phyloP scores from a whole-genome alignment of 2,888 invertebrate species.

The Buathra laborator region DNA sequence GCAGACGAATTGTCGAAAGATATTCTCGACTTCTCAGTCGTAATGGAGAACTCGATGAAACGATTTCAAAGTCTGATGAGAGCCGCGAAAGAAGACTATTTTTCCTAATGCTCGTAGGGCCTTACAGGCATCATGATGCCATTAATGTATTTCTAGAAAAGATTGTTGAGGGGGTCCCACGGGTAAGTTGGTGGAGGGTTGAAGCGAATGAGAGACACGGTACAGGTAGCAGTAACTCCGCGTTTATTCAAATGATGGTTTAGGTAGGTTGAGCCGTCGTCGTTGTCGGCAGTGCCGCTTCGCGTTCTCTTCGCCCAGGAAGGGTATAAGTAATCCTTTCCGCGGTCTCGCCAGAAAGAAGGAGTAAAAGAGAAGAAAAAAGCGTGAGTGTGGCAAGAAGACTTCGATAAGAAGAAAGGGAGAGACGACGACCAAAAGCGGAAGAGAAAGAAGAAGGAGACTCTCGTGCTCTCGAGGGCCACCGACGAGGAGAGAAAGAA shows the following conservation, averaged over 20 bases:
- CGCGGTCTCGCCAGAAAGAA: conserved; percentile 49
- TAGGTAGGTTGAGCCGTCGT: conserved; percentile 78
- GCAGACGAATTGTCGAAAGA: neutral
- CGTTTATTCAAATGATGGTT: conserved; percentile 84
- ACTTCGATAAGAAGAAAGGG: conserved; percentile 68
- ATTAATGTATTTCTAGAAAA: conserved; percentile 44
- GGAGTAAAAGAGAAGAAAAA: conserved; percentile 69
- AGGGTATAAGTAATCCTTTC: conserved; percentile 80
- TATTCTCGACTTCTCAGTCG: neutral
- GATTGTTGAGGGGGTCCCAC: conserved; percentile 43
- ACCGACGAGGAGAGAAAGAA: conserved; percentile 51
- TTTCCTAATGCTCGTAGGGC: conserved; percentile 26
- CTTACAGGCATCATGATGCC: conserved; percentile 20
- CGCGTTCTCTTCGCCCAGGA: conserved; percentile 73
- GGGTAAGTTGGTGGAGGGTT: conserved; percentile 7
- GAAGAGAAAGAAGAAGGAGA: conserved; percentile 67
- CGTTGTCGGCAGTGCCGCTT: conserved; percentile 63
- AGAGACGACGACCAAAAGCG: conserved; percentile 66
- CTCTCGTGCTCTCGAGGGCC: conserved; percentile 49
- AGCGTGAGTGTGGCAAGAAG: conserved; percentile 63
- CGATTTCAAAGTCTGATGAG: neutral
- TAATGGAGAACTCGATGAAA: neutral
- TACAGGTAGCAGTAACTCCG: conserved; percentile 78
- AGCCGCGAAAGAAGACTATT: neutral
- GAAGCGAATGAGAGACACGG: conserved; percentile 52